Evolutionary conservation across 2,797 vertebrate species (phyloP), one percentile per base, ranked within the genome.

Genomic region (Sphenodon punctatus): DNA sequence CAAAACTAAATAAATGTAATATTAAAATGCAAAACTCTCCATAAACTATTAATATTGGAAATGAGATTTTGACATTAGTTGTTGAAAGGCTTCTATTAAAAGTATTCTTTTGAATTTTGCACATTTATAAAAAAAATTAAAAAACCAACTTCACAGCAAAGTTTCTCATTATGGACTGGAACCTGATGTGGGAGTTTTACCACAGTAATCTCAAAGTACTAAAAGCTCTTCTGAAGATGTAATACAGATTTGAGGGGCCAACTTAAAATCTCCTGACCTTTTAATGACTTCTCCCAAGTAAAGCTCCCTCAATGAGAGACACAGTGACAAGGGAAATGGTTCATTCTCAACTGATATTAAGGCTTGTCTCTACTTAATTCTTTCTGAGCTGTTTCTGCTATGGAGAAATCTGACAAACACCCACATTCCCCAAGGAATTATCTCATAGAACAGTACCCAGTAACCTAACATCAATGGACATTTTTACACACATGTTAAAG

Each of bases 261-360:
- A 58, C 90, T 90, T 92, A 69, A 94, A 91, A 85, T 86, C 84
- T 89, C 45, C 72, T 86, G 88, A 92, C 82, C 86, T 93, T 75
- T 75, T 90, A 72, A 90, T 90, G 81, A 90, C 81, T 89, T 86
- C 91, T 90, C 56, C 58, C 74, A 85, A 85, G 67, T 80, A 90
- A 87, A 92, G 3, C 34, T 87, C 63, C 73, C 81, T 90, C 75
- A 84, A 2, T 5, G 13, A 90, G 85, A 87, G 70, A 86, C 69
- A 89, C 39, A 87, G 91, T 89, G 88, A 90, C 75, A 88, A 86
- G 58, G 82, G 23, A 92, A 86, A 87, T 84, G 75, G 83, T 25
- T 82, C 70, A 70, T 91, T 90, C 75, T 92, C 65, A 85, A 80
- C 87, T 78, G 82, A 82, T 83, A 88, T 79, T 88, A 89, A 88